These are phyloP conservation scores for Lasius platythorax DNA, from an alignment of 2,888 invertebrate genomes.

Conservation along the genomic window DNA sequence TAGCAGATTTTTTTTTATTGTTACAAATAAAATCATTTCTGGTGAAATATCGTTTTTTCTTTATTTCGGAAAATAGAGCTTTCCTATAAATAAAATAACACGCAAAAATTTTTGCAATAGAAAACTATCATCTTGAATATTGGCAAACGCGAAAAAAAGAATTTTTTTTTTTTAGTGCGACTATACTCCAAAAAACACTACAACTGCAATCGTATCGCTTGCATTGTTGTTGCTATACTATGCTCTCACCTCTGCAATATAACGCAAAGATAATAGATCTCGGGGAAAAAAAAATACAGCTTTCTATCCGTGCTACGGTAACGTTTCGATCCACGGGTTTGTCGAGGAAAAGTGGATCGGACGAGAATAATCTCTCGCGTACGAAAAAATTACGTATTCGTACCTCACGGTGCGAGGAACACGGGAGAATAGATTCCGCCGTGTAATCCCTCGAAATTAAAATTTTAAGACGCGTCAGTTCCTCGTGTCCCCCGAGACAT, in stretches of 20 bases:
- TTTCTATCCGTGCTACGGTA: not conserved
- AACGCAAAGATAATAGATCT: constrained; percentile 23
- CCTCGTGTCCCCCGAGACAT: not conserved
- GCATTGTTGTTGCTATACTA: constrained; percentile 1
- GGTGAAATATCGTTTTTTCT: not conserved
- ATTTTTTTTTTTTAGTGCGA: not conserved
- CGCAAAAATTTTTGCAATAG: not conserved
- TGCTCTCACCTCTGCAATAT: not conserved
- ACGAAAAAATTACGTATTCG: constrained; percentile 39
- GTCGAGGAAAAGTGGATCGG: constrained; percentile 33
- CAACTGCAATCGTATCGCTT: constrained; percentile 17
- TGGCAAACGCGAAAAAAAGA: not conserved
- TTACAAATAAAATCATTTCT: not conserved
- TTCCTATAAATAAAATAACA: constrained; percentile 5
- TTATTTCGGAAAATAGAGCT: constrained; percentile 11
- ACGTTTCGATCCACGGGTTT: constrained; percentile 13
- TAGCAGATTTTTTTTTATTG: not conserved
- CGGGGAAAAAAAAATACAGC: not conserved
- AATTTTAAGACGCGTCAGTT: constrained; percentile 47
- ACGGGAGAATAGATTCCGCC: constrained; percentile 16
- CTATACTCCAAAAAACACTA: not conserved
- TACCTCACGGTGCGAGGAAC: not conserved
- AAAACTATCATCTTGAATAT: constrained; percentile 27
- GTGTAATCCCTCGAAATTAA: constrained; percentile 47
- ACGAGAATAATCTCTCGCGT: constrained; percentile 1